phyloP scores from a whole-genome alignment of 1,140 invertebrate genomes.

The Latrodectus geometricus region DNA sequence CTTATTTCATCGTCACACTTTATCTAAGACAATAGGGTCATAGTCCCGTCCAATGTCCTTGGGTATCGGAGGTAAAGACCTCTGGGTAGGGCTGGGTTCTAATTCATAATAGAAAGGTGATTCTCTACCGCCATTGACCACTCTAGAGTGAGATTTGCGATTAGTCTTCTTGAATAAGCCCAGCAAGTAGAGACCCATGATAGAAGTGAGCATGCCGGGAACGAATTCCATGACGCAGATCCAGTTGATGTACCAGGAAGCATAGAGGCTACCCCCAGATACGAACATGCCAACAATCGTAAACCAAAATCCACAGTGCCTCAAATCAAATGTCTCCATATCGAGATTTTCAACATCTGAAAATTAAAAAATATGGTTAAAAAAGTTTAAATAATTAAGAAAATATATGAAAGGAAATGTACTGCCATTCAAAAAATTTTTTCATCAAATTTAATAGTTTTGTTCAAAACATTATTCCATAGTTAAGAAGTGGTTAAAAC shows the following conservation, averaged over 20 bases:
- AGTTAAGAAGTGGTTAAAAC: too few species aligned
- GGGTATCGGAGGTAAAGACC: slow-evolving; percentile 26
- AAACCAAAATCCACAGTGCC: slow-evolving; percentile 1
- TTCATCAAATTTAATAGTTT: too few species aligned
- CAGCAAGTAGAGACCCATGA: slow-evolving; percentile 21
- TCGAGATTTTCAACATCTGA: background rate
- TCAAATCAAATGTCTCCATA: slow-evolving; percentile 9
- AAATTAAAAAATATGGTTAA: background rate
- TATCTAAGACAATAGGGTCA: slow-evolving; percentile 38
- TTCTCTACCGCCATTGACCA: background rate
- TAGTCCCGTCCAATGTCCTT: slow-evolving; percentile 44
- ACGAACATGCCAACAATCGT: background rate
- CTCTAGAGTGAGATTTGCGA: background rate
- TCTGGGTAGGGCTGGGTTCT: background rate
- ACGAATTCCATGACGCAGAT: slow-evolving; percentile 14
- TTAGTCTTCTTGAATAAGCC: background rate
- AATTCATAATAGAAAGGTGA: slow-evolving; percentile 48
- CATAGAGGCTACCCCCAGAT: background rate
- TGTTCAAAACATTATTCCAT: too few species aligned
- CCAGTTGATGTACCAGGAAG: background rate
- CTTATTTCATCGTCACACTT: background rate
- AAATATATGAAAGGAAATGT: background rate
- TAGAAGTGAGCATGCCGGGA: background rate
- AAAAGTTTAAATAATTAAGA: background rate
- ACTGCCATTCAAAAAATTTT: too few species aligned